phyloP scores from a whole-genome alignment of 2,888 invertebrate genomes.

The Unio pictorum region DNA sequence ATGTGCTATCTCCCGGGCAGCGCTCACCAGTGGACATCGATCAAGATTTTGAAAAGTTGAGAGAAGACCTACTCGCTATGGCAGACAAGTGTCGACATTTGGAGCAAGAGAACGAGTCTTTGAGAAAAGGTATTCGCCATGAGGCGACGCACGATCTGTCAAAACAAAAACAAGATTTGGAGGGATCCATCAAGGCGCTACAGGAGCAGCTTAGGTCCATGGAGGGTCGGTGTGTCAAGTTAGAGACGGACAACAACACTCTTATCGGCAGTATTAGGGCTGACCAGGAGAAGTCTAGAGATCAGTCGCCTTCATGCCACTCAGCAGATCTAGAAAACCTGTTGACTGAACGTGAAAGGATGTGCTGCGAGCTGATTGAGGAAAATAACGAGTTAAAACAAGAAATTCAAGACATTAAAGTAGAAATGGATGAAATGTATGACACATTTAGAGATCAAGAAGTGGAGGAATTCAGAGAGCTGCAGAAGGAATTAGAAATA shows the following conservation, averaged over 20 bases:
- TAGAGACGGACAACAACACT: slow-evolving; percentile 47
- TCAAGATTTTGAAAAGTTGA: slow-evolving; percentile 80
- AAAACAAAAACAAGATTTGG: slow-evolving; percentile 40
- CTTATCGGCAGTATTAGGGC: slow-evolving; percentile 28
- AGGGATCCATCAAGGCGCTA: slow-evolving; percentile 72
- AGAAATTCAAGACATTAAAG: slow-evolving; percentile 92
- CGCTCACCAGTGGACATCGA: slow-evolving; percentile 5
- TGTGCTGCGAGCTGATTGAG: slow-evolving; percentile 44
- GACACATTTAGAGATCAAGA: slow-evolving; percentile 93
- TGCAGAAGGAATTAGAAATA: slow-evolving; percentile 95
- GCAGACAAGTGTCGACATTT: slow-evolving; percentile 45
- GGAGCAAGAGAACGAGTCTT: slow-evolving; percentile 42
- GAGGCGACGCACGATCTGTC: slow-evolving; percentile 24
- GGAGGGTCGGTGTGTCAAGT: slow-evolving; percentile 39
- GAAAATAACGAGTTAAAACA: slow-evolving; percentile 59
- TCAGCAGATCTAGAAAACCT: slow-evolving; percentile 39
- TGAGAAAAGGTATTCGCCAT: slow-evolving; percentile 61
- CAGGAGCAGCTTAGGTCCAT: slow-evolving; percentile 42
- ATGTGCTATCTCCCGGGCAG: too few species aligned
- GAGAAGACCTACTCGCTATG: slow-evolving; percentile 45
- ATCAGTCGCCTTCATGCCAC: slow-evolving; percentile 11
- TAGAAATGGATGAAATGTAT: slow-evolving; percentile 99
- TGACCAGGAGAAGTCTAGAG: slow-evolving; percentile 21
- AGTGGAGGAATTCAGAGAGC: slow-evolving; percentile 90
- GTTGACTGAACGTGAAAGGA: slow-evolving; percentile 40